Evolutionary conservation across 2,797 vertebrate species (phyloP).

Genomic region (Nyctalus aviator): DNA sequence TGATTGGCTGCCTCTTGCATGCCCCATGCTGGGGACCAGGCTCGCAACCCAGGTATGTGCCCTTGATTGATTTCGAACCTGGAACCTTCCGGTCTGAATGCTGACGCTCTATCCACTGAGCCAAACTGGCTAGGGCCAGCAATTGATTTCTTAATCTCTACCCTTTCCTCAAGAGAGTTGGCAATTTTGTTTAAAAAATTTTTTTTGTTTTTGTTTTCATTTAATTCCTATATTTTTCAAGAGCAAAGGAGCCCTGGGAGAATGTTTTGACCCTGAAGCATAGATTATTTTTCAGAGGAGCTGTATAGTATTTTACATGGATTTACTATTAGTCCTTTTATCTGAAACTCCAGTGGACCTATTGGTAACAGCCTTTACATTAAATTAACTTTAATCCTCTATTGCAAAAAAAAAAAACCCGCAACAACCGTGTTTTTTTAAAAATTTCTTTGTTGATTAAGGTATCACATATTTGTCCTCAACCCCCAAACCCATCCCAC

Average conservation of each 20-base stretch:
- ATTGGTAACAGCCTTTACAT: background rate
- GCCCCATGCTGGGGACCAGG: too few relatives aligned
- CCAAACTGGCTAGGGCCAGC: background rate
- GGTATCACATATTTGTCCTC: too few relatives aligned
- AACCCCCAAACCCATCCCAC: too few relatives aligned
- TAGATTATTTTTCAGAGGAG: conserved; percentile 35
- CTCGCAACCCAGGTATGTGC: too few relatives aligned
- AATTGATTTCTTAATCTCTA: background rate
- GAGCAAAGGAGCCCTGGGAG: background rate
- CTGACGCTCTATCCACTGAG: too few relatives aligned
- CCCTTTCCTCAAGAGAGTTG: conserved; percentile 2
- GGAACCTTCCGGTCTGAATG: too few relatives aligned
- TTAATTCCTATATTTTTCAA: conserved; percentile 11
- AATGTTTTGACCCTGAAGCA: background rate
- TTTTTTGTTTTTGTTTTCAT: background rate
- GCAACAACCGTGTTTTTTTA: too few relatives aligned
- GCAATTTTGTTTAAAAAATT: background rate
- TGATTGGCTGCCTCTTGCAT: too few relatives aligned
- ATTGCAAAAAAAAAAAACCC: background rate
- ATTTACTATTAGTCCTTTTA: conserved; percentile 8
- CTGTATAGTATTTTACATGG: conserved; percentile 24
- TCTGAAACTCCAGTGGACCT: background rate
- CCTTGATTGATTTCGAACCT: too few relatives aligned
- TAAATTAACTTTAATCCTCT: background rate
- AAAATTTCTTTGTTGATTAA: too few relatives aligned